These are phyloP conservation scores for Rhinogobio ventralis DNA, from an alignment of 2,797 vertebrate genomes.

Conservation along the genomic window DNA sequence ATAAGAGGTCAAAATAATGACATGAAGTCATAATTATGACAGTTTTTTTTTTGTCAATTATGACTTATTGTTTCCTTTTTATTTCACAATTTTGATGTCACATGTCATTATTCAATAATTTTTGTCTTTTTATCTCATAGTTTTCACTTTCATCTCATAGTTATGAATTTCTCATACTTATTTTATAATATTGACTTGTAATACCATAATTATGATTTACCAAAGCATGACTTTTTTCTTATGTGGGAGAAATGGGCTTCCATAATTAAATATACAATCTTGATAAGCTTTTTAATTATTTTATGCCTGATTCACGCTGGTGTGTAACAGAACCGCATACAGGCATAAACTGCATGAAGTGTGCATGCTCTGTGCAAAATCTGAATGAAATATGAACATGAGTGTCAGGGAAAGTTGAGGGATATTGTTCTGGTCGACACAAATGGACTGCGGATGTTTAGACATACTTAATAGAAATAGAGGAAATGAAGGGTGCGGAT, in stretches of 20 bases:
- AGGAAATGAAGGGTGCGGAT: background rate
- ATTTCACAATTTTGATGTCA: background rate
- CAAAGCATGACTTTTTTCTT: background rate
- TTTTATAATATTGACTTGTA: background rate
- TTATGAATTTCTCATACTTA: background rate
- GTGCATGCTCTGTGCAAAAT: slow-evolving; percentile 4
- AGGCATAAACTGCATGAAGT: background rate
- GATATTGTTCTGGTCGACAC: background rate
- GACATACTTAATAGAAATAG: background rate
- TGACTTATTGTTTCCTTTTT: background rate
- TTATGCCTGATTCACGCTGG: no score
- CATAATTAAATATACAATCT: background rate
- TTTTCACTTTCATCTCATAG: background rate
- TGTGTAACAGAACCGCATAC: background rate
- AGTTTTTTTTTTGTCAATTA: background rate
- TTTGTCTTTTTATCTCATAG: background rate
- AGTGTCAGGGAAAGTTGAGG: background rate
- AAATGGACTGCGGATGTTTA: background rate
- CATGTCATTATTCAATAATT: background rate
- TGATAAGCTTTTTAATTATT: background rate
- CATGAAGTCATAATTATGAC: background rate
- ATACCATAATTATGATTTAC: background rate
- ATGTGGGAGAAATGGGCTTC: background rate
- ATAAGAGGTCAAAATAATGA: background rate
- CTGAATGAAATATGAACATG: slow-evolving; percentile 6